These are phyloP conservation scores for Schizopygopsis malacanthus DNA, from an alignment of 2,797 vertebrate species.

Conservation along the genomic window DNA sequence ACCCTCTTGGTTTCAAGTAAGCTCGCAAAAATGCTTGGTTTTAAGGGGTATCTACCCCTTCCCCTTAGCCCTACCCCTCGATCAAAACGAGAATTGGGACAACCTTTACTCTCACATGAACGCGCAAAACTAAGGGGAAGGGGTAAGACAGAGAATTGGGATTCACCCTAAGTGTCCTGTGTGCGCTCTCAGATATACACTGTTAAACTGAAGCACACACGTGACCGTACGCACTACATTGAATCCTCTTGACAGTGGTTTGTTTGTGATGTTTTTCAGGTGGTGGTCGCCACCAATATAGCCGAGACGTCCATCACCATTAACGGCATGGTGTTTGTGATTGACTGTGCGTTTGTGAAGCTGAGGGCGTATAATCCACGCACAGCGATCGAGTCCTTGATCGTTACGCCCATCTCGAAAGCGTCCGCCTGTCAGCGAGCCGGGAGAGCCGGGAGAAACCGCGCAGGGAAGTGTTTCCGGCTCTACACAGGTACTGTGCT, in stretches of 20 bases:
- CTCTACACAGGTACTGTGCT: slow-evolving; percentile 88
- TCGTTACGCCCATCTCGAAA: slow-evolving; percentile 95
- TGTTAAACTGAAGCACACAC: not conserved
- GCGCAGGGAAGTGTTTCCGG: slow-evolving; percentile 93
- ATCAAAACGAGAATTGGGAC: too few relatives aligned
- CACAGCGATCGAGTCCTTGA: slow-evolving; percentile 92
- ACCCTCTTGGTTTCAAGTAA: too few relatives aligned
- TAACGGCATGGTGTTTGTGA: slow-evolving; percentile 90
- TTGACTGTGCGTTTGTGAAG: slow-evolving; percentile 97
- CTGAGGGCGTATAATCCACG: slow-evolving; percentile 93
- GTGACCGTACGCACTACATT: not conserved
- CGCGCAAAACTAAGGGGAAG: too few relatives aligned
- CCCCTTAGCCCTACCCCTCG: too few relatives aligned
- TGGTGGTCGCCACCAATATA: slow-evolving; percentile 96
- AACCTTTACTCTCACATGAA: too few relatives aligned
- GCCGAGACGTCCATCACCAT: slow-evolving; percentile 98
- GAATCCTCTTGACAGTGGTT: not conserved
- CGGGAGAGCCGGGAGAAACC: slow-evolving; percentile 90
- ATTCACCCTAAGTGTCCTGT: not conserved
- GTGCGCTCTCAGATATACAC: not conserved
- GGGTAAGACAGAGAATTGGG: too few relatives aligned
- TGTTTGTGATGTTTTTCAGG: slow-evolving; percentile 71
- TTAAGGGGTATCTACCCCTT: too few relatives aligned
- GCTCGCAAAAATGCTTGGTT: too few relatives aligned
- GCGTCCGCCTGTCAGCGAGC: slow-evolving; percentile 95